A percentile compares a stretch with the other conserved stretches of the same genome.
Conservation (phyloP, 1,140 invertebrate genomes). For the Mactra quadrangularis region DNA sequence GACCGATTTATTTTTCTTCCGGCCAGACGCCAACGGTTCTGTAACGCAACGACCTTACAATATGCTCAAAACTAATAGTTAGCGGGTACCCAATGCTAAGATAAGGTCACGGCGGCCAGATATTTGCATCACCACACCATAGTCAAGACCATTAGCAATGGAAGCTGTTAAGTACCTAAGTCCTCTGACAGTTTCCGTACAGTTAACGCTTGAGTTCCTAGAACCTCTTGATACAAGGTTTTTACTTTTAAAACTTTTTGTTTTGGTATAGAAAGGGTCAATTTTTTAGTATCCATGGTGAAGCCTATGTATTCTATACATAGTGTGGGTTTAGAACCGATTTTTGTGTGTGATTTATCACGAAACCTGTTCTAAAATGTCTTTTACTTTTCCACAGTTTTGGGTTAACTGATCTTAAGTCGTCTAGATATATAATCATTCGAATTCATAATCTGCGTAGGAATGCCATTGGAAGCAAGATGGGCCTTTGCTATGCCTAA, state of each 20-base stretch:
- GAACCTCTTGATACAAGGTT: neutral
- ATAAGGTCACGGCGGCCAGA: too few relatives aligned
- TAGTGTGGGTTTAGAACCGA: slow-evolving; percentile 19
- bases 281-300: neutral
- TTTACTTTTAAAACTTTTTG: neutral
- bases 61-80: too few relatives aligned
- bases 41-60: too few relatives aligned
- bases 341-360: slow-evolving; percentile 31
- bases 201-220: neutral
- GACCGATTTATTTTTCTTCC: too few relatives aligned
- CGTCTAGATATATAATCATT: slow-evolving; percentile 51
- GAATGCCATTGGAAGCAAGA: neutral
- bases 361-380: neutral
- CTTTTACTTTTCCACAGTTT: neutral
- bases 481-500: slow-evolving; percentile 47
- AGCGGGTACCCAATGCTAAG: too few relatives aligned
- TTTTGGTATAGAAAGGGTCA: slow-evolving; percentile 2
- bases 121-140: too few relatives aligned
- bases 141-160: too few relatives aligned
- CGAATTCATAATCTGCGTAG: slow-evolving; percentile 13
- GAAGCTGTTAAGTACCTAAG: neutral
- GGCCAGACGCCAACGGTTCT: too few relatives aligned
- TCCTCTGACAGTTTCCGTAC: neutral
- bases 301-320: slow-evolving; percentile 4
- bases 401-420: slow-evolving; percentile 13